These are phyloP conservation scores for Tachina lurida DNA, from an alignment of 2,888 invertebrate genomes.

Conservation along the genomic window DNA sequence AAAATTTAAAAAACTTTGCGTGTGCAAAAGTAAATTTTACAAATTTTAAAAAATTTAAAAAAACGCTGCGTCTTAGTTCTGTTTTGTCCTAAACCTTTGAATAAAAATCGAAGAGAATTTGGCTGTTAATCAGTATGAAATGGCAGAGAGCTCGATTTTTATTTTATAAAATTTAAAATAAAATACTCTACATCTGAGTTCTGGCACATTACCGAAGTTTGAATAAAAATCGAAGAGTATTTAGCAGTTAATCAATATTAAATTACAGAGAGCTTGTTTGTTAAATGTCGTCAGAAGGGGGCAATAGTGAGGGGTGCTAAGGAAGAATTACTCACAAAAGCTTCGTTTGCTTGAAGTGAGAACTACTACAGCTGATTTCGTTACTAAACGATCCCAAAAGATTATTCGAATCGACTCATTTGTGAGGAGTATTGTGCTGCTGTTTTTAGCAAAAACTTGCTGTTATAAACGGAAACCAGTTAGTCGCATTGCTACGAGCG, in stretches of 20 bases:
- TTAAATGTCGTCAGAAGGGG: no score
- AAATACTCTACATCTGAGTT: neutral
- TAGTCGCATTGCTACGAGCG: constrained; percentile 75
- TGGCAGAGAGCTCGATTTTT: no score
- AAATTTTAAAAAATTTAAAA: no score
- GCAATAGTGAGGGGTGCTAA: neutral
- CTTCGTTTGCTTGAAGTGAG: constrained; percentile 13
- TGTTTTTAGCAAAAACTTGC: constrained; percentile 68
- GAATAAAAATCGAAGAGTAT: constrained; percentile 31
- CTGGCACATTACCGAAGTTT: neutral
- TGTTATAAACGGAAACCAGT: constrained; percentile 78
- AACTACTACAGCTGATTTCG: constrained; percentile 7
- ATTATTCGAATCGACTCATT: constrained; percentile 24
- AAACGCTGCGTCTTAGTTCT: no score
- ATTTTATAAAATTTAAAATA: neutral
- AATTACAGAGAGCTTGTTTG: constrained; percentile 26
- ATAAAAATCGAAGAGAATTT: no score
- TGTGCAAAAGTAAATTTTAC: no score
- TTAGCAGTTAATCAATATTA: constrained; percentile 22
- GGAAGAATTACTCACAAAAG: constrained; percentile 18
- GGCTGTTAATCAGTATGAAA: no score
- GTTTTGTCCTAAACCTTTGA: no score
- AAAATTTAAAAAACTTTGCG: no score
- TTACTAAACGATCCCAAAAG: constrained; percentile 43
- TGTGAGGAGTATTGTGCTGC: constrained; percentile 32